Conservation (phyloP, 2,888 invertebrate genomes). For the Myopa tessellatipennis region DNA sequence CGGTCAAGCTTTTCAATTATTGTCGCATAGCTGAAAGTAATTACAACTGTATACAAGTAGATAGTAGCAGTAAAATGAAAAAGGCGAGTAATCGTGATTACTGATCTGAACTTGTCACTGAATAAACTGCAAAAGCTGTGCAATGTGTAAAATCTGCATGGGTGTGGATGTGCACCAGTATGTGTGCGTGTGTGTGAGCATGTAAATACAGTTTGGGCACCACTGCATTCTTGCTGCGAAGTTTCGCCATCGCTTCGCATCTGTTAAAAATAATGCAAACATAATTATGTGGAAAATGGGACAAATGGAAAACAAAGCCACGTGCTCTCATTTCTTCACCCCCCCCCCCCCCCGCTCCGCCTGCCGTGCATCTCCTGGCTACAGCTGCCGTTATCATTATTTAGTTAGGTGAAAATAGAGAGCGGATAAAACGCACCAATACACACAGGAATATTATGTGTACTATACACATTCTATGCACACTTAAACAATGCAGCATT, state of each 20-base stretch:
- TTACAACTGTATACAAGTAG: no score
- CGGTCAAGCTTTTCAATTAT: no score
- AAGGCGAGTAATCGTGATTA: no score
- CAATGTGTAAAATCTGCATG: no score
- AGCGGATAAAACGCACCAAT: constrained; percentile 27
- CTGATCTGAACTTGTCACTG: no score
- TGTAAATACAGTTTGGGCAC: constrained; percentile 4
- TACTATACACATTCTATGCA: background rate
- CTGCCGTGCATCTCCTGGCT: background rate
- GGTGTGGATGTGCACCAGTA: no score
- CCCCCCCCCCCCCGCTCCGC: background rate
- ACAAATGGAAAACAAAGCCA: constrained; percentile 30
- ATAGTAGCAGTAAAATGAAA: no score
- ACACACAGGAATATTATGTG: background rate
- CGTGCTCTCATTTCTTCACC: background rate
- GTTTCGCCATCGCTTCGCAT: background rate
- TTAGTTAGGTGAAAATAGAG: constrained; percentile 32
- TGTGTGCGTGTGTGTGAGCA: background rate
- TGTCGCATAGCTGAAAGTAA: no score
- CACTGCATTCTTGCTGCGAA: constrained; percentile 8
- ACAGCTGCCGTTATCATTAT: constrained; percentile 21
- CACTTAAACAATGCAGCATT: background rate
- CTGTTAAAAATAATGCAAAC: constrained; percentile 28
- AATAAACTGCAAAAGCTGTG: no score
- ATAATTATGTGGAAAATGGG: constrained; percentile 36